Evolutionary conservation across 2,797 vertebrate species (phyloP), one percentile per base, ranked within the genome.

Genomic region (Falco columbarius): DNA sequence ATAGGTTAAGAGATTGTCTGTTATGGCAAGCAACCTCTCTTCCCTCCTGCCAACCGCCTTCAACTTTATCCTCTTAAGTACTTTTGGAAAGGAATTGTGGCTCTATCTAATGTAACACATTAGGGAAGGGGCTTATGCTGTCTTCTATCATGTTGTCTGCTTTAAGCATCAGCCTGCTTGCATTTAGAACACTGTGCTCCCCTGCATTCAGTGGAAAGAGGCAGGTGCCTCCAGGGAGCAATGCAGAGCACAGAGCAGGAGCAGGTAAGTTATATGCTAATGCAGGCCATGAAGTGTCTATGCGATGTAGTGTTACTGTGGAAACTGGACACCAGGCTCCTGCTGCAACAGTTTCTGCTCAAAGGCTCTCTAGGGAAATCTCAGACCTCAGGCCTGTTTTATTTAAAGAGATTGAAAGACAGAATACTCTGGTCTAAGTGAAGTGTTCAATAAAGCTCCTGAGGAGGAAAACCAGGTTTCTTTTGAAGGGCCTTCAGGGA

Each of bases 401-500:
- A 65, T 77, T 71, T 73, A 81, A 83, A 66, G 58, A 72, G 49
- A 40, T 19, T 77, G 73, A 80, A 94, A 90, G 82, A 49, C 6
- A 40, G 46, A 76, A 67, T 73, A 7, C 23, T 46, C 21, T 66
- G n/a, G 16, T 85, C 49, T 56, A 86, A 93, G 51, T 49, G 86
- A 82, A 62, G 55, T 3, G 2, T 70, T 90, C 81, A 73, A 14
- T 86, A 80, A 80, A 76, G 21, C 40, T 92, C 38, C 67, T 2
- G 9, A 88, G 62, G 73, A 90, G 38, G 38, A 83, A 86, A 90
- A 46, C 10, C 34, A 61, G 14, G 40, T 91, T 95, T 85, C 89
- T 81, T 77, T 80, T 59, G 71, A 95, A 66, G 40, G 42, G 24
- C 32, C 61, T 81, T 55, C 36, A 80, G 81, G 81, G 74, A 92